A percentile compares a stretch with the other conserved stretches of the same genome.
Conservation (phyloP, 1,140 invertebrate genomes). For the Cecropterus lyciades region DNA sequence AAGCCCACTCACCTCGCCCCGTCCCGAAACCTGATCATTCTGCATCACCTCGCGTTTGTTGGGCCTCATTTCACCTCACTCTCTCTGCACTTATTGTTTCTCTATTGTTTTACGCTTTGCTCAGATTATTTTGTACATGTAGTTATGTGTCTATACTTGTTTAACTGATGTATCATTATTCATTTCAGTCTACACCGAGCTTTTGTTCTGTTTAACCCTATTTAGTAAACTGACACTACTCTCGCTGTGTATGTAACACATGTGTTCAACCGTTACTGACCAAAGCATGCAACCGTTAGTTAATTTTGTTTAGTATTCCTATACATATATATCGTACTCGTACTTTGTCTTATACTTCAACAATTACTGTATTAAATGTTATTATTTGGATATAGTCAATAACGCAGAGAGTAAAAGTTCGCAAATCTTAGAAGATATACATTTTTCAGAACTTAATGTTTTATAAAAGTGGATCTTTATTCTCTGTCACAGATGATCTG, state of each 20-base stretch:
- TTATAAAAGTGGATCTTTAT: conserved; percentile 11
- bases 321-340: conserved; percentile 22
- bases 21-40: conserved; percentile 56
- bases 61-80: conserved; percentile 63
- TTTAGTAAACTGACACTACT: conserved; percentile 34
- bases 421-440: conserved; percentile 1
- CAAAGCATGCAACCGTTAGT: conserved; percentile 71
- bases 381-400: conserved; percentile 15
- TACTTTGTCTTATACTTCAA: conserved; percentile 34
- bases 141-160: conserved; percentile 58
- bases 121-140: conserved; percentile 64
- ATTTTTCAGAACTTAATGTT: background rate
- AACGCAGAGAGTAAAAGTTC: conserved; percentile 23
- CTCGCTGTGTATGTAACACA: conserved; percentile 41
- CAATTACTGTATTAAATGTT: conserved; percentile 33
- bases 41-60: conserved; percentile 57
- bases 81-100: conserved; percentile 63
- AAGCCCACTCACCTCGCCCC: conserved; percentile 65
- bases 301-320: conserved; percentile 42
- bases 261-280: conserved; percentile 44
- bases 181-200: conserved; percentile 21
- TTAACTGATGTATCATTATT: conserved; percentile 31
- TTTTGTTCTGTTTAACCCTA: conserved; percentile 34
- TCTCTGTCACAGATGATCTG: conserved; percentile 19
- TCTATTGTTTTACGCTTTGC: conserved; percentile 62